phyloP scores from a whole-genome alignment of 1,140 invertebrate species.

The Asobara japonica region DNA sequence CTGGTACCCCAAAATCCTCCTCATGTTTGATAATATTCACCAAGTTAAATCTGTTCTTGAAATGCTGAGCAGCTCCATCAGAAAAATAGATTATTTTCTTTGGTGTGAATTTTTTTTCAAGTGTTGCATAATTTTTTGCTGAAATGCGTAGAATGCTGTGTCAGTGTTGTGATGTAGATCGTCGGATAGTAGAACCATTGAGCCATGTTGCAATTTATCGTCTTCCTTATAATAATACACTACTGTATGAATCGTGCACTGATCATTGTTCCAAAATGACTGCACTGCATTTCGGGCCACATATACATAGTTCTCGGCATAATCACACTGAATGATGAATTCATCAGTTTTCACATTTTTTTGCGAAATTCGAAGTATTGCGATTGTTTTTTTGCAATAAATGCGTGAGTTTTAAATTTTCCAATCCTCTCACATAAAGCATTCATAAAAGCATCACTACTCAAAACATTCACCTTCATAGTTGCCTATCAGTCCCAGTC shows the following conservation, averaged over 20 bases:
- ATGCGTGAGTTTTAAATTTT: conserved; percentile 36
- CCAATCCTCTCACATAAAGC: conserved; percentile 22
- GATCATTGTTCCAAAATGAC: conserved; percentile 46
- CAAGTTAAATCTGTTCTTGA: conserved; percentile 25
- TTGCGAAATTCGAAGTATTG: not conserved
- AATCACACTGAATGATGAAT: conserved; percentile 44
- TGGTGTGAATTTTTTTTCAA: conserved; percentile 26
- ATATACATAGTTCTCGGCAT: conserved; percentile 47
- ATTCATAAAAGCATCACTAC: conserved; percentile 34
- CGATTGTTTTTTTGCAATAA: conserved; percentile 33
- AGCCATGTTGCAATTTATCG: conserved; percentile 20
- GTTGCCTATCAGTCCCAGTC: conserved; percentile 9
- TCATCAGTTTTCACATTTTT: conserved; percentile 35
- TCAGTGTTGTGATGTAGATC: conserved; percentile 36
- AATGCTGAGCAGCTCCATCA: conserved; percentile 13
- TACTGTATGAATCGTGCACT: conserved; percentile 48
- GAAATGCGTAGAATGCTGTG: conserved; percentile 23
- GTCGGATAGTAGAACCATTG: conserved; percentile 27
- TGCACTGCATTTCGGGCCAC: conserved; percentile 28
- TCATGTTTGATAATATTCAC: conserved; percentile 6
- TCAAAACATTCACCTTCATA: too few species aligned
- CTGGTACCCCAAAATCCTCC: conserved; percentile 35
- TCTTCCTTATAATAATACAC: conserved; percentile 15
- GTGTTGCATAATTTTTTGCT: conserved; percentile 17
- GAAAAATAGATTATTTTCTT: conserved; percentile 10